These are phyloP conservation scores for Nymphalis c-album DNA, from an alignment of 2,888 invertebrate genomes.

Conservation along the genomic window DNA sequence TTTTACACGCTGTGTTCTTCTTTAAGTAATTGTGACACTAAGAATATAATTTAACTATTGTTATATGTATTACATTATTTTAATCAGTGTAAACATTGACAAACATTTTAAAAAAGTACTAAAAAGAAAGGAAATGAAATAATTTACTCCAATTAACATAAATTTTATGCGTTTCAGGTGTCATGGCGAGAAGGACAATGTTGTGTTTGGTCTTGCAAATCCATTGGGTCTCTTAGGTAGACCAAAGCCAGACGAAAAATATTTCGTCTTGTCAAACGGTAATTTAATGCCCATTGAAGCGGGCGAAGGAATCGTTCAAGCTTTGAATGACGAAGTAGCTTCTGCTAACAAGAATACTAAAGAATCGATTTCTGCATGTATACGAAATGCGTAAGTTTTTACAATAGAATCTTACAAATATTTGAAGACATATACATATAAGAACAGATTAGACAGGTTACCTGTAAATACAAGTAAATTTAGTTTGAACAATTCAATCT, in stretches of 20 bases:
- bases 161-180: slow-evolving; percentile 65
- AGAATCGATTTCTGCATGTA: slow-evolving; percentile 55
- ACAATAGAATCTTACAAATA: no score
- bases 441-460: no score
- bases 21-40: no score
- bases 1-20: no score
- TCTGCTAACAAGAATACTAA: slow-evolving; percentile 58
- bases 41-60: no score
- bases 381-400: slow-evolving; percentile 55
- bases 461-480: no score
- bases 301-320: slow-evolving; percentile 49
- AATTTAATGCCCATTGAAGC: slow-evolving; percentile 50
- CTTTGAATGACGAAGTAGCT: slow-evolving; percentile 51
- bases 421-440: no score
- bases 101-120: no score
- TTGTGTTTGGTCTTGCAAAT: slow-evolving; percentile 80
- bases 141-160: not conserved
- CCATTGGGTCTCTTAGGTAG: slow-evolving; percentile 64
- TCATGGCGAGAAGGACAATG: slow-evolving; percentile 85
- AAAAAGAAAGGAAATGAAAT: no score
- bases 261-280: slow-evolving; percentile 63
- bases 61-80: no score
- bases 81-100: no score
- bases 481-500: no score
- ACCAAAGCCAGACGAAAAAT: slow-evolving; percentile 56